Base-by-base conservation (phyloP, 2,113 vertebrate genomes). In the Pogona vitticeps region DNA sequence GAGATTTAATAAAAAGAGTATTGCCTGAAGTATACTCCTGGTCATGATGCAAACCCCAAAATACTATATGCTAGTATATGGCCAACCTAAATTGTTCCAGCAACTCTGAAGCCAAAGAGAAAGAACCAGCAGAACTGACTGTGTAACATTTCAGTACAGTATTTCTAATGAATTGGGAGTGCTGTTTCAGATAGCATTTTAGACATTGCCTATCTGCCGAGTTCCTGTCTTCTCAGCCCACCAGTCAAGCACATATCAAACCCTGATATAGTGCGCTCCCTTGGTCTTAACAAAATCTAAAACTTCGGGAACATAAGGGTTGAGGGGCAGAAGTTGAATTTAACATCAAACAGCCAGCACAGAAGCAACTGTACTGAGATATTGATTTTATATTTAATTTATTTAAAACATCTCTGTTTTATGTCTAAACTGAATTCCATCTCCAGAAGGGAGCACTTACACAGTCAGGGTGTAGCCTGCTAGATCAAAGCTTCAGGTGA, bases 301-400 rank as follows among this genome's bases (percentile, higher is more conserved):
- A 63, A 80, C 58, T 36, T 15, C 42, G 56, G 36, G 38, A 40
- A 63, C 28, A 76, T 10, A 59, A 58, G 12, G 58, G 23, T 18
- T 13, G 21, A 26, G 14, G 15, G 40, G 36, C 15, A 7, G 28
- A 56, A 83, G 76, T 42, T 52, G 40, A 76, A 84, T 65, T 76
- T 63, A 67, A 65, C 61, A 84, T 76, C 59, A 76, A 65, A 65
- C 40, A 42, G 59, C 12, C 31, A 84, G 38, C 6, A 33, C 23
- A 67, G 18, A n/a, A 23, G 72, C 2, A 21, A 9, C 59, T 76
- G 28, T 33, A 84, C 38, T 26, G 20, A 84, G 72, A 40, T 84
- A 84, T 65, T 84, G 38, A 76, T 65, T 67, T 84, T 63, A 63
- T 38, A 76, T 63, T 65, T 52, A 33, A 65, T 84, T 67, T 33